phyloP scores from a whole-genome alignment of 2,113 vertebrate species.

The Trichomycterus rosablanca region DNA sequence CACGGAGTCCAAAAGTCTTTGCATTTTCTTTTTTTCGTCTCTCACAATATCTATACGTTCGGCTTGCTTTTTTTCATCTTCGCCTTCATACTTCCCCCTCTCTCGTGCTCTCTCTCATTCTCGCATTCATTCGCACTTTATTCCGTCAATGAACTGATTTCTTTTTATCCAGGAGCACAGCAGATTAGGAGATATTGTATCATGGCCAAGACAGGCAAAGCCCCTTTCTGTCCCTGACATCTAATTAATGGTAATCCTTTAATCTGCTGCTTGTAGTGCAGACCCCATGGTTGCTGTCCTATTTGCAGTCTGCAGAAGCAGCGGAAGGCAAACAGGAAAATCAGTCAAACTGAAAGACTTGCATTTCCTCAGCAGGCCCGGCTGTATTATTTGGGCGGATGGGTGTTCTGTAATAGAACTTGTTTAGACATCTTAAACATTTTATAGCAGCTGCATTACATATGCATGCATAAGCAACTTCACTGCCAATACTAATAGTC shows the following conservation, averaged over 20 bases:
- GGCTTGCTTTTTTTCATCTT: slow-evolving; percentile 17
- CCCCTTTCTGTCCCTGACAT: slow-evolving; percentile 63
- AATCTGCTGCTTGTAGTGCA: slow-evolving; percentile 72
- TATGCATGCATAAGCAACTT: no score
- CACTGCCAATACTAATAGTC: no score
- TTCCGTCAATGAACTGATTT: slow-evolving; percentile 75
- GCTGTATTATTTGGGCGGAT: slow-evolving; percentile 19
- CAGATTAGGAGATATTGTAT: slow-evolving; percentile 84
- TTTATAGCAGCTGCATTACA: no score
- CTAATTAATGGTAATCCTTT: slow-evolving; percentile 92
- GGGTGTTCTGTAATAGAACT: slow-evolving; percentile 8
- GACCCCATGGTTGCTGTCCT: slow-evolving; percentile 64
- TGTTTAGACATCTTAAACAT: no score
- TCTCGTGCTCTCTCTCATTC: slow-evolving; percentile 48
- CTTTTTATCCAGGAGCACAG: slow-evolving; percentile 73
- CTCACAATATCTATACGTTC: slow-evolving; percentile 25
- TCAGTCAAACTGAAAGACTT: slow-evolving; percentile 37
- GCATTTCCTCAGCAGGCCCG: slow-evolving; percentile 59
- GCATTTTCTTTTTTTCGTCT: slow-evolving; percentile 35
- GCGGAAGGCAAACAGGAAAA: slow-evolving; percentile 41
- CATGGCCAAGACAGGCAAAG: slow-evolving; percentile 76
- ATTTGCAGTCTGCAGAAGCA: slow-evolving; percentile 63
- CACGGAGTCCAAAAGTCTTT: slow-evolving; percentile 51
- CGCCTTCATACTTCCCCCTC: slow-evolving; percentile 31
- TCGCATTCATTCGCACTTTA: slow-evolving; percentile 54